Evolutionary conservation across 2,113 vertebrate species (phyloP), one percentile per base, ranked within the genome.

Genomic region (Neotoma lepida): DNA sequence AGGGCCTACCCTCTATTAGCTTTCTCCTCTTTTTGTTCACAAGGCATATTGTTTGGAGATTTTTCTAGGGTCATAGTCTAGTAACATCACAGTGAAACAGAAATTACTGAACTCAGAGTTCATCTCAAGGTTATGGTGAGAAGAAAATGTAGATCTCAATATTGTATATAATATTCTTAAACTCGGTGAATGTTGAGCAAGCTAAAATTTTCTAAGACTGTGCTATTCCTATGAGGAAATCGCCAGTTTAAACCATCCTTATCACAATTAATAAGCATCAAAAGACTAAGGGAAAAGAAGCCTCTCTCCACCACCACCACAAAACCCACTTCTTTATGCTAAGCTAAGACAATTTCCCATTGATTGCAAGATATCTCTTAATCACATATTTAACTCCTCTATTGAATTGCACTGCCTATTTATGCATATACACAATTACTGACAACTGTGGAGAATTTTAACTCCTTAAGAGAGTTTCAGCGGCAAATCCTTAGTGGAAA

Each of bases 381-480:
- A 97, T 96, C 92, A 95, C 92, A 96, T 95, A 95, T 94, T 97
- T 97, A 92, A 95, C 89, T 96, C 76, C 85, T 84, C 88, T 96
- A 94, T 94, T 95, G 86, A 97, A 97, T 96, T 94, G 30, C 26
- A 87, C 78, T 96, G 86, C 86, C 78, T 96, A 80, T 96, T 97
- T 97, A 96, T 97, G 97, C 88, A 94, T 89, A 91, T 26, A 87
- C 90, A 88, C 93, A 96, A 94, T 96, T 96, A 96, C 77, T 95
- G 81, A 93, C 86, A 96, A 92, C 90, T 93, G 86, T 46, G 92
- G 84, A 94, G 82, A 97, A 97, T 96, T 89, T 96, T 94, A 96
- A 97, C 68, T 95, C 82, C 74, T 95, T 88, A 84, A 81, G 88
- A 89, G 86, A 87, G 63, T 90, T 97, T 4, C 22, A 82, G 68